Evolutionary conservation across 1,140 invertebrate genomes (phyloP).

Genomic region (Diorhabda elongata): DNA sequence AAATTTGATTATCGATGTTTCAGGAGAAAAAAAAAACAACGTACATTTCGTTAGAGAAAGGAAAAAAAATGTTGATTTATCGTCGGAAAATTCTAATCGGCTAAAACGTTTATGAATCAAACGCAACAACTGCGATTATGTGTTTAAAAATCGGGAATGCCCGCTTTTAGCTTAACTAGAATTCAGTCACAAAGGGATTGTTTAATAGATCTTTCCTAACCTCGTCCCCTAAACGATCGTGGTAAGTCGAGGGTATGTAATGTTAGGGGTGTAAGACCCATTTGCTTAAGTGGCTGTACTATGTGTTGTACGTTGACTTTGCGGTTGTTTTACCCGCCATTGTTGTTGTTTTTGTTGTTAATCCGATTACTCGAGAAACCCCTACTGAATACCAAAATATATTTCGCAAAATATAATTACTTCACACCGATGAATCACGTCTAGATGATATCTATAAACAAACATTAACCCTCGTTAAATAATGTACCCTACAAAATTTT

Average conservation of each 20-base stretch:
- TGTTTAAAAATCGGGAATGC: not conserved
- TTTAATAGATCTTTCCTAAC: conserved; percentile 2
- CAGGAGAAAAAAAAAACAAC: no score
- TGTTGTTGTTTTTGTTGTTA: not conserved
- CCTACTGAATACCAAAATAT: no score
- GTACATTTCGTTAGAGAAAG: no score
- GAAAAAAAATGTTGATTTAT: no score
- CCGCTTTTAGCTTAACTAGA: not conserved
- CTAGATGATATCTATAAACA: no score
- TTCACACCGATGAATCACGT: no score
- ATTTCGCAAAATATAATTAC: no score
- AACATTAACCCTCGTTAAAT: no score
- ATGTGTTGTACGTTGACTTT: not conserved
- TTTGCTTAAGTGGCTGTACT: not conserved
- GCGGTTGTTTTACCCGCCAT: not conserved
- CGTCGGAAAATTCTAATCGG: no score
- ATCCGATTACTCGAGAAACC: no score
- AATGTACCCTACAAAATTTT: no score
- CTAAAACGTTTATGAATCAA: not conserved
- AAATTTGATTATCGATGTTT: no score
- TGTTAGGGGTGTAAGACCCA: not conserved
- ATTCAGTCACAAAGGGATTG: conserved; percentile 2
- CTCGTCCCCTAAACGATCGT: not conserved
- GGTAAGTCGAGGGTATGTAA: not conserved
- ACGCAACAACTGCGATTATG: not conserved